A percentile compares a stretch with the other conserved stretches of the same genome.
These are phyloP conservation scores for Malurus leucopterus DNA, from an alignment of 2,797 vertebrate genomes.

Conservation along the genomic window DNA sequence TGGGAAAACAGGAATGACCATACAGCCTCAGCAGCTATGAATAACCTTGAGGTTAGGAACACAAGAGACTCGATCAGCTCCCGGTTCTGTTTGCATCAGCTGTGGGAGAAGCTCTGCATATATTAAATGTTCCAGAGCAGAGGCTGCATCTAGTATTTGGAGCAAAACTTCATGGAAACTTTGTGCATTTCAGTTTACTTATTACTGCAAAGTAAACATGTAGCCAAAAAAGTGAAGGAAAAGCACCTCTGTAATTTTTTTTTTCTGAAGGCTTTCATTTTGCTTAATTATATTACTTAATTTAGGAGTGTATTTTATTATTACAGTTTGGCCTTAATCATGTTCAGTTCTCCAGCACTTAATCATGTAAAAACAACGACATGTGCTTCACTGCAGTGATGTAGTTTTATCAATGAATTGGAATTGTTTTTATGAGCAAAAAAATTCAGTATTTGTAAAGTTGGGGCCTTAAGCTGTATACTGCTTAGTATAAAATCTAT, in stretches of 20 bases:
- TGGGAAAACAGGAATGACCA: background rate
- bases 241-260: background rate
- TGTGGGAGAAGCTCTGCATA: background rate
- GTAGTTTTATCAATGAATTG: background rate
- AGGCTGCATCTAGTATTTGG: background rate
- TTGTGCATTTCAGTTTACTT: background rate
- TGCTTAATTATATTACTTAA: background rate
- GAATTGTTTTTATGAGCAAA: background rate
- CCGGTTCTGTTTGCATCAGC: background rate
- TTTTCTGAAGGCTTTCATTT: background rate
- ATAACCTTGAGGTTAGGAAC: background rate
- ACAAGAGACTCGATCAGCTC: background rate
- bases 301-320: background rate
- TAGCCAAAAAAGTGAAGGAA: background rate
- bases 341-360: background rate
- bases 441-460: background rate
- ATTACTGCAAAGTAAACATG: background rate
- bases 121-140: background rate
- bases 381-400: background rate
- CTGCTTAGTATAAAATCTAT: background rate
- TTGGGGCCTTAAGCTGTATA: background rate
- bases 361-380: background rate
- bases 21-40: background rate
- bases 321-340: background rate
- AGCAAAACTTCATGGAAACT: background rate